Conservation (phyloP, 2,797 vertebrate genomes). For the Cheirogaleus major region DNA sequence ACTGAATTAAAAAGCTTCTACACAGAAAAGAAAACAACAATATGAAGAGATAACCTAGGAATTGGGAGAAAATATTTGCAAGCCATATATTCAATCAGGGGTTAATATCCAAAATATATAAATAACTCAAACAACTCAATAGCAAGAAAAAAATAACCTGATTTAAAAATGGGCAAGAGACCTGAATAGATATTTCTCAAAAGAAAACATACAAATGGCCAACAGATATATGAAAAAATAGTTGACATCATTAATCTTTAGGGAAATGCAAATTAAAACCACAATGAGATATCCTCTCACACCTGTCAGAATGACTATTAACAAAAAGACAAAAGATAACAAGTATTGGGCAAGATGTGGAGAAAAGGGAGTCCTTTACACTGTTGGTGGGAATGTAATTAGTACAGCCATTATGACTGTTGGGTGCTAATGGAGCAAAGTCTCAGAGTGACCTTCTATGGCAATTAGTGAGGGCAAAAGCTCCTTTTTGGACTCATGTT, state of each 20-base stretch:
- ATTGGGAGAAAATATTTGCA: not conserved
- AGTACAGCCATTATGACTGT: not conserved
- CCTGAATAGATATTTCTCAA: not conserved
- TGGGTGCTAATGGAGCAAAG: not conserved
- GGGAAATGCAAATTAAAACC: not conserved
- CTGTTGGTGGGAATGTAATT: not conserved
- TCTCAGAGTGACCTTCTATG: not conserved
- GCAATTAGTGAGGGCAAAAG: not conserved
- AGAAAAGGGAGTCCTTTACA: not conserved
- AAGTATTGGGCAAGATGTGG: not conserved
- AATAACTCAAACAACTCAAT: not conserved
- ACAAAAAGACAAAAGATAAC: not conserved
- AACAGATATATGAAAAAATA: not conserved
- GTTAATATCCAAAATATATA: not conserved
- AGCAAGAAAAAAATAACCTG: not conserved
- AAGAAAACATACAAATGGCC: not conserved
- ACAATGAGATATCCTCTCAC: not conserved
- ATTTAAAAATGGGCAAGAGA: not conserved
- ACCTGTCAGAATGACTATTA: not conserved
- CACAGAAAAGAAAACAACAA: not conserved
- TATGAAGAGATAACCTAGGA: not conserved
- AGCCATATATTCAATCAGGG: not conserved
- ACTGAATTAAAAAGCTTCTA: not conserved
- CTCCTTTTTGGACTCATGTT: not conserved
- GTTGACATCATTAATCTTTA: not conserved